Evolutionary conservation across 2,113 vertebrate species (phyloP), one percentile per base, ranked within the genome.

Genomic region (Protobothrops flavoviridis): DNA sequence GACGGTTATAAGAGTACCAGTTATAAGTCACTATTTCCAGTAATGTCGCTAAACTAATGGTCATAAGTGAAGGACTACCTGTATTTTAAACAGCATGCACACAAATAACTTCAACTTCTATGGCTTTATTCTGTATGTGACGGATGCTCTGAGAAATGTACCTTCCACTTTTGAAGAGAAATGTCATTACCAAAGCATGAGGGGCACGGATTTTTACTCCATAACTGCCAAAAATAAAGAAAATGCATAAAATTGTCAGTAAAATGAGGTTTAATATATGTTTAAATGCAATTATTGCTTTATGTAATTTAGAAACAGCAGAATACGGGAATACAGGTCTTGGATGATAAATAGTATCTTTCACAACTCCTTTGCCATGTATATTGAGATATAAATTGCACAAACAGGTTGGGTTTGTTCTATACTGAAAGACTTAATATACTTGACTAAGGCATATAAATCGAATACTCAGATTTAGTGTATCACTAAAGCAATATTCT

Each of bases 101-200:
- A 81, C 74, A 43, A 74, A 43, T 12, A 39, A 39, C 74, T 81
- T 81, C 3, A 43, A 43, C 20, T 43, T 21, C 74, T 43, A 21
- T 43, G 74, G 7, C 33, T 43, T 81, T 61, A 39, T 2, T 86
- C 7, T 24, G 53, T 53, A 90, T 11, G 56, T 57, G 8, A 88
- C 39, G 91, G 10, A 11, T 86, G 12, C 13, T 87, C 9, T 0
- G 0, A 52, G 1, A 50, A 9, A 50, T 0, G 0, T 98, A 99
- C 99, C 99, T 99, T 97, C 99, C 99, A 93, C 96, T 98, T 96
- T 97, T 98, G 97, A 99, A 99, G 1, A 99, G 98, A 95, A 99
- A 99, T n/a, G 99, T 99, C 99, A 99, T 99, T 91, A 99, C 99
- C 94, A 99, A 96, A 11, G 99, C 99, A 0, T 99, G 99, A 0